phyloP scores from a whole-genome alignment of 1,140 invertebrate species.

The Ruditapes philippinarum region DNA sequence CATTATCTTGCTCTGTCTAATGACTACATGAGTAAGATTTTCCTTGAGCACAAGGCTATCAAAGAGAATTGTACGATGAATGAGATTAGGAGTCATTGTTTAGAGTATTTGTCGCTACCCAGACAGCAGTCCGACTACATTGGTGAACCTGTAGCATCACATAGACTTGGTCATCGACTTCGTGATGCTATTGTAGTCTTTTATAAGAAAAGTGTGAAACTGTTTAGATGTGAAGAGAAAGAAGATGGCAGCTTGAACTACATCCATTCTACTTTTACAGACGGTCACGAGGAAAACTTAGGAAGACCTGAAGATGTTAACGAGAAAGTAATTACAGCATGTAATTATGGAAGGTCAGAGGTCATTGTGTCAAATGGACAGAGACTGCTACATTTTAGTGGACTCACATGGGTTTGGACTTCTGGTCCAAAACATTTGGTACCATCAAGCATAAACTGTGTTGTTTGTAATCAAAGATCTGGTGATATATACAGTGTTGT shows the following conservation, averaged over 20 bases:
- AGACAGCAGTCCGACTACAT: not conserved
- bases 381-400: not conserved
- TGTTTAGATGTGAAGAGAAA: not conserved
- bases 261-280: too few relatives aligned
- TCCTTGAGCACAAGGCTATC: not conserved
- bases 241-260: not conserved
- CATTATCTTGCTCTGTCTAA: not conserved
- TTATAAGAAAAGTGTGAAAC: not conserved
- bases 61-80: not conserved
- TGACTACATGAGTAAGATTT: conserved; percentile 2
- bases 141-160: not conserved
- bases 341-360: conserved; percentile 16
- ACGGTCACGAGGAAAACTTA: not conserved
- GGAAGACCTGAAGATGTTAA: not conserved
- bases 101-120: not conserved
- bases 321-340: not conserved
- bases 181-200: not conserved
- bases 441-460: not conserved
- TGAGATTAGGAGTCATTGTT: not conserved
- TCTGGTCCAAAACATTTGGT: not conserved
- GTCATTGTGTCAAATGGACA: not conserved
- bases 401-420: not conserved
- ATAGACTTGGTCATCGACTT: not conserved
- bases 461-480: not conserved
- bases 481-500: conserved; percentile 13